phyloP scores from a whole-genome alignment of 2,797 vertebrate genomes.

The Cryptoprocta ferox region DNA sequence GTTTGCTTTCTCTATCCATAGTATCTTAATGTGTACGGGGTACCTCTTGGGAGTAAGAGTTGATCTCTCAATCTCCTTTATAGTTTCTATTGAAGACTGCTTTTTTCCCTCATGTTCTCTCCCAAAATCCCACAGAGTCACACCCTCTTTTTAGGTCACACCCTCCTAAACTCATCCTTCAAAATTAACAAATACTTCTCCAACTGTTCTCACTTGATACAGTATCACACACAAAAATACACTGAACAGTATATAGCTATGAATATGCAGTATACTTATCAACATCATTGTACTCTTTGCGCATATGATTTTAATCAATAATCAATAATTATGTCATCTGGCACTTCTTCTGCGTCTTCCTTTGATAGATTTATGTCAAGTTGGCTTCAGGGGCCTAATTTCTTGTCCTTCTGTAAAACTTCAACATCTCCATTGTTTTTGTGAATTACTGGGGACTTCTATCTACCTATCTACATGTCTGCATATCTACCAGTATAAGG shows the following conservation, averaged over 20 bases:
- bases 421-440: not conserved
- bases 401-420: not conserved
- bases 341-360: not conserved
- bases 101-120: not conserved
- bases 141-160: not conserved
- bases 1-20: not conserved
- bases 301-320: not conserved
- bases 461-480: not conserved
- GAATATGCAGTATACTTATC: not conserved
- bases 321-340: not conserved
- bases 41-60: not conserved
- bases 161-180: not conserved
- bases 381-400: not conserved
- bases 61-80: not conserved
- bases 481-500: not conserved
- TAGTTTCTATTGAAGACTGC: not conserved
- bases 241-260: not conserved
- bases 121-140: not conserved
- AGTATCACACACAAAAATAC: not conserved
- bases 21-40: not conserved
- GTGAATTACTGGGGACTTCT: not conserved
- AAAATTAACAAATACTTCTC: not conserved
- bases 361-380: not conserved
- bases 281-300: not conserved
- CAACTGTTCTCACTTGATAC: not conserved